phyloP scores from a whole-genome alignment of 2,113 vertebrate genomes.

The Alectura lathami region DNA sequence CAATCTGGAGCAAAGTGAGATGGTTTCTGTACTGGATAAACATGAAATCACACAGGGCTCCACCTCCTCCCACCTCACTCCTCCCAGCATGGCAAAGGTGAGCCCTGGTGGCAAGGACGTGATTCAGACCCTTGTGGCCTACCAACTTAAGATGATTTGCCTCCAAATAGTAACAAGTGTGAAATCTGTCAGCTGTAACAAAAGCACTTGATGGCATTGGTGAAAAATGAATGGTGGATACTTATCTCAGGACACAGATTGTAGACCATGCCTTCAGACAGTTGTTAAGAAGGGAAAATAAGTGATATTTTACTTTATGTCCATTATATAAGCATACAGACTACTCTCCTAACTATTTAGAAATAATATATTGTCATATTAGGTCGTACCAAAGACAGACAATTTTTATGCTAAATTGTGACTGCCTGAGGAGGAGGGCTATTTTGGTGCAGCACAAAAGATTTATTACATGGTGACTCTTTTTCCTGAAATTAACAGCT shows the following conservation, averaged over 20 bases:
- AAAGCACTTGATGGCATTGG: neutral
- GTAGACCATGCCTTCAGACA: neutral
- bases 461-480: neutral
- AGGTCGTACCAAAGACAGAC: neutral
- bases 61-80: neutral
- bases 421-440: neutral
- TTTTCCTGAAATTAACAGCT: constrained; percentile 31
- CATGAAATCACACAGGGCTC: neutral
- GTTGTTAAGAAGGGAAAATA: neutral
- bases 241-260: neutral
- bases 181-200: neutral
- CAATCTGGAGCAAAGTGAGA: neutral
- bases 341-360: neutral
- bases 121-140: neutral
- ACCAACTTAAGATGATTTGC: neutral
- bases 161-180: neutral
- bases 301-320: neutral
- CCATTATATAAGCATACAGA: neutral
- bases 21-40: neutral
- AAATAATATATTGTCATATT: neutral
- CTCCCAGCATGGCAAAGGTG: neutral
- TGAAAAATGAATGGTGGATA: neutral
- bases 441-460: neutral
- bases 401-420: neutral
- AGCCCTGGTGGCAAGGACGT: neutral